A percentile compares a stretch with the other conserved stretches of the same genome.
These are phyloP conservation scores for Phoenicopterus ruber DNA, from an alignment of 2,113 vertebrate genomes.

Conservation along the genomic window DNA sequence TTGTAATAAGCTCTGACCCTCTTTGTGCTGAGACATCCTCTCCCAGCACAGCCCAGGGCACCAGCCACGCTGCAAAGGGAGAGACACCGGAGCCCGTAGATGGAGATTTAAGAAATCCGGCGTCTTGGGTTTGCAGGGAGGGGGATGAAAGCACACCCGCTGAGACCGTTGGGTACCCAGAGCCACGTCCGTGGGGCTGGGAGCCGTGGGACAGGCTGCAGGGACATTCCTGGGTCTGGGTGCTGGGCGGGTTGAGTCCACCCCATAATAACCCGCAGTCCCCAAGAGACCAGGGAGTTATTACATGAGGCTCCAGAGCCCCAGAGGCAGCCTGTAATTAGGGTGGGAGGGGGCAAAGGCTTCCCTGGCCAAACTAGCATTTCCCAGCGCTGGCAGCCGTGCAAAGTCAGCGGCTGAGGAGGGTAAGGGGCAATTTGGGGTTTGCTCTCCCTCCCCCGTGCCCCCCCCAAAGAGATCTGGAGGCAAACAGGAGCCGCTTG, in stretches of 20 bases:
- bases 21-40: background rate
- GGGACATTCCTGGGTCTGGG: background rate
- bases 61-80: background rate
- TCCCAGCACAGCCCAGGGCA: background rate
- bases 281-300: background rate
- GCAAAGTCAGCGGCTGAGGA: background rate
- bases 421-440: background rate
- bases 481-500: background rate
- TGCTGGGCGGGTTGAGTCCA: background rate
- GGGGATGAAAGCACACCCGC: background rate
- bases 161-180: background rate
- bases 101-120: rapidly evolving
- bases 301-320: background rate
- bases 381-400: background rate
- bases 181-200: background rate
- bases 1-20: background rate
- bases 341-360: background rate
- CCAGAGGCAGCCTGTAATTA: background rate
- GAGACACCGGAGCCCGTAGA: rapidly evolving
- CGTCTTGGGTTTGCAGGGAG: rapidly evolving
- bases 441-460: background rate
- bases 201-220: background rate
- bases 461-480: background rate
- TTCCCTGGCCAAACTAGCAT: background rate
- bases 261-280: background rate